These are phyloP conservation scores for Lydus trimaculatus DNA, from an alignment of 2,888 invertebrate genomes.

Conservation along the genomic window DNA sequence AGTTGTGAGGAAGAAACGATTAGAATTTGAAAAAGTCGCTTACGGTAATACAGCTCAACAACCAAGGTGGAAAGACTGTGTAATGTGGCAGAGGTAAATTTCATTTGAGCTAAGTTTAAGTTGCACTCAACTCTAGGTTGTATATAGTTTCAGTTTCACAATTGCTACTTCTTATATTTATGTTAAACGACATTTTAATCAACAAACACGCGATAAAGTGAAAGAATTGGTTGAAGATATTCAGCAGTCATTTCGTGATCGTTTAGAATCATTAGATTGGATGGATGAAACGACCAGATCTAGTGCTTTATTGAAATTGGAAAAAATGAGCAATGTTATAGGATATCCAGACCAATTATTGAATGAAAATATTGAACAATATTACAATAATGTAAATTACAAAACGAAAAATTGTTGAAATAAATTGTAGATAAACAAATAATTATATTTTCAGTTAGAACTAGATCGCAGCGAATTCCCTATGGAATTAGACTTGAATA, in stretches of 20 bases:
- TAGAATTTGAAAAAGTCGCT: slow-evolving; percentile 22
- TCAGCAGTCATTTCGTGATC: slow-evolving; percentile 27
- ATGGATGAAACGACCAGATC: slow-evolving; percentile 36
- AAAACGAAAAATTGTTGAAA: too few species aligned
- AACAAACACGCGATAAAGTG: slow-evolving; percentile 28
- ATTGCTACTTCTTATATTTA: neutral
- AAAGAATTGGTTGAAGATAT: slow-evolving; percentile 38
- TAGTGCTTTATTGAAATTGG: slow-evolving; percentile 32
- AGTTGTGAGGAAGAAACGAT: slow-evolving; percentile 25
- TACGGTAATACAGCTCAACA: slow-evolving; percentile 3
- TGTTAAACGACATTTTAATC: slow-evolving; percentile 29
- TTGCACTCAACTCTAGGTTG: neutral
- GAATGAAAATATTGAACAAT: neutral
- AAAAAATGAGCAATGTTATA: slow-evolving; percentile 11
- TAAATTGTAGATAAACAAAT: too few species aligned
- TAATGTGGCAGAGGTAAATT: neutral
- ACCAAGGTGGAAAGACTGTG: neutral
- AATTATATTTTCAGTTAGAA: slow-evolving; percentile 20
- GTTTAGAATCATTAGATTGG: slow-evolving; percentile 36
- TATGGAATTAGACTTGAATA: slow-evolving; percentile 17
- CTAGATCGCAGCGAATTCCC: slow-evolving; percentile 11
- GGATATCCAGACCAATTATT: neutral
- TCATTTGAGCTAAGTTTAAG: neutral
- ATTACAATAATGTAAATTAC: neutral
- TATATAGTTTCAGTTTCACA: neutral